Evolutionary conservation across 2,888 invertebrate genomes (phyloP), one percentile per base, ranked within the genome.

Genomic region (Julus scandinavius): DNA sequence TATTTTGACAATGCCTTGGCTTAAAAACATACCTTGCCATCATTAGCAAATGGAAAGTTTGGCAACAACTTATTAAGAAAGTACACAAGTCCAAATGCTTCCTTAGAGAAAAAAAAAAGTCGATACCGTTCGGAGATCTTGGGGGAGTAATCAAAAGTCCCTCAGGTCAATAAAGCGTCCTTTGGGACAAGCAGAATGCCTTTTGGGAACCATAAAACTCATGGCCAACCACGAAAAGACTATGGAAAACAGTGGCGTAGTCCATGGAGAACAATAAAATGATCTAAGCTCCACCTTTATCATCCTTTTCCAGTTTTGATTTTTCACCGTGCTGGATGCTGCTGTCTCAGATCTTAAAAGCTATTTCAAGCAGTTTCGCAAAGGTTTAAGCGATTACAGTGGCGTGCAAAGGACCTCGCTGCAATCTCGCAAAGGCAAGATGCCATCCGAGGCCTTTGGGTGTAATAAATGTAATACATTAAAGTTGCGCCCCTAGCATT

Each of bases 361-460:
- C 72, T 5, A 29, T 29, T 72, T 72, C 4, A 29, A 72, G 72
- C 29, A 72, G 29, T 58, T 58, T 58, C 58, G 17, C 17, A 17
- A 58, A 17, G 58, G 58, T 58, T 58, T 58, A 58, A 58, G 58
- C 17, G 58, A 15, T 58, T 58, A 17, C 58, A 11, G 58, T 17
- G 58, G 15, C 50, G 50, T 50, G 50, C 50, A 50, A n/a, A 50
- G 50, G 13, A 50, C 58, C 58, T 58, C 58, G 58, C 17, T 58
- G 58, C 58, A 58, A 58, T 72, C 72, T 72, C 72, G 9, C 7
- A 11, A n/a, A 72, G 72, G 9, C 72, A 29, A 20, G 72, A n/a
- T n/a, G 72, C 72, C 72, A 29, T n/a, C 72, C 72, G 72, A 29
- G 72, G 72, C 72, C 72, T 72, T 6, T 17, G 72, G 72, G 72